A percentile compares a stretch with the other conserved stretches of the same genome.
Conservation (phyloP, 2,888 invertebrate species). For the Temnothorax ravouxi region DNA sequence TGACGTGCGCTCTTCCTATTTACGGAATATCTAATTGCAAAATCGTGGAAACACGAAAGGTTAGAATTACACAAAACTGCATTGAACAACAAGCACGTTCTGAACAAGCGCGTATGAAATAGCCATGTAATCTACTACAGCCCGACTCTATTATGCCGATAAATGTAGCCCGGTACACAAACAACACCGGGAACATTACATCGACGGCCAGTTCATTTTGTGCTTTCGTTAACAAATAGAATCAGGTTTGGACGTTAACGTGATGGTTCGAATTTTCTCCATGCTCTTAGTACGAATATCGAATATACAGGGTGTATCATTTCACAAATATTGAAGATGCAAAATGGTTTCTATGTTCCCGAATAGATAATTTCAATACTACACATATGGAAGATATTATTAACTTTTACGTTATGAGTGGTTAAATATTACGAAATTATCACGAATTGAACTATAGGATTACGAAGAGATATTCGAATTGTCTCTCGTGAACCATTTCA, state of each 20-base stretch:
- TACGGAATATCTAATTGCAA: slow-evolving; percentile 65
- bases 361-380: neutral
- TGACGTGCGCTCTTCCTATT: slow-evolving; percentile 46
- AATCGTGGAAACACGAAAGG: slow-evolving; percentile 61
- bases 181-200: slow-evolving; percentile 42
- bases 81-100: slow-evolving; percentile 57
- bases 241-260: slow-evolving; percentile 48
- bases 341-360: neutral
- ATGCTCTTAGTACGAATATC: slow-evolving; percentile 6
- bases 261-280: slow-evolving; percentile 58
- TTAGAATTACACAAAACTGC: slow-evolving; percentile 64
- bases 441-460: neutral
- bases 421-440: neutral
- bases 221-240: slow-evolving; percentile 63
- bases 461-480: neutral
- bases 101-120: slow-evolving; percentile 42
- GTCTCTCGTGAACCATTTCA: neutral
- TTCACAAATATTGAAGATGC: neutral
- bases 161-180: slow-evolving; percentile 51
- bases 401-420: neutral
- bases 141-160: slow-evolving; percentile 44
- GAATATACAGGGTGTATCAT: neutral
- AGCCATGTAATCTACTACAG: slow-evolving; percentile 47
- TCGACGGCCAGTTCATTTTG: slow-evolving; percentile 56
- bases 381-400: neutral